phyloP scores from a whole-genome alignment of 1,140 invertebrate species.

The Planococcus citri region DNA sequence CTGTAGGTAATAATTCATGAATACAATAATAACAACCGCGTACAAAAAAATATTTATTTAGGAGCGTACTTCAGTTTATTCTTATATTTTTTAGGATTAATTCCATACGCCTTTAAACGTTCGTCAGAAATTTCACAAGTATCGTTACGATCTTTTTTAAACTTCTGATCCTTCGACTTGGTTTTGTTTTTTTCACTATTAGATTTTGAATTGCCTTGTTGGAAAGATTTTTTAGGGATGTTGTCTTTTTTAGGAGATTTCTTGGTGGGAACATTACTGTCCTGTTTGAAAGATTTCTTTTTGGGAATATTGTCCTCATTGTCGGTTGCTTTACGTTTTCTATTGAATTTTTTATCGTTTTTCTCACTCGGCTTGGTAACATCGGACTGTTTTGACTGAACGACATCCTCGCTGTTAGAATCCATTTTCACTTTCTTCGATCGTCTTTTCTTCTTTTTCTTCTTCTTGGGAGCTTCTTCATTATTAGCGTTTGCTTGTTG shows the following conservation, averaged over 20 bases:
- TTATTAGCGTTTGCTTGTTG: constrained; percentile 7
- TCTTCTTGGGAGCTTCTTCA: constrained; percentile 1
- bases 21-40: too few relatives aligned
- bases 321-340: constrained; percentile 1
- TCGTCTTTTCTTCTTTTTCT: constrained; percentile 3
- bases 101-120: constrained; percentile 72
- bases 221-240: too few relatives aligned
- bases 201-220: too few relatives aligned
- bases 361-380: background rate
- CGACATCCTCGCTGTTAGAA: too few relatives aligned
- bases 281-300: background rate
- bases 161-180: background rate
- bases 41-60: background rate
- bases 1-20: too few relatives aligned
- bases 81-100: constrained; percentile 82
- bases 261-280: too few relatives aligned
- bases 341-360: constrained; percentile 14
- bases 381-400: background rate
- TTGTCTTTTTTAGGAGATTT: too few relatives aligned
- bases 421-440: too few relatives aligned
- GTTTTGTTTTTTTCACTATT: constrained; percentile 15
- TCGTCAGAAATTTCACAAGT: constrained; percentile 46
- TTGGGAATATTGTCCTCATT: constrained; percentile 2
- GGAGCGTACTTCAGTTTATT: constrained; percentile 36
- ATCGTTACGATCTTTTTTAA: constrained; percentile 2